phyloP scores from a whole-genome alignment of 1,140 invertebrate species.

The Dendrolimus kikuchii region DNA sequence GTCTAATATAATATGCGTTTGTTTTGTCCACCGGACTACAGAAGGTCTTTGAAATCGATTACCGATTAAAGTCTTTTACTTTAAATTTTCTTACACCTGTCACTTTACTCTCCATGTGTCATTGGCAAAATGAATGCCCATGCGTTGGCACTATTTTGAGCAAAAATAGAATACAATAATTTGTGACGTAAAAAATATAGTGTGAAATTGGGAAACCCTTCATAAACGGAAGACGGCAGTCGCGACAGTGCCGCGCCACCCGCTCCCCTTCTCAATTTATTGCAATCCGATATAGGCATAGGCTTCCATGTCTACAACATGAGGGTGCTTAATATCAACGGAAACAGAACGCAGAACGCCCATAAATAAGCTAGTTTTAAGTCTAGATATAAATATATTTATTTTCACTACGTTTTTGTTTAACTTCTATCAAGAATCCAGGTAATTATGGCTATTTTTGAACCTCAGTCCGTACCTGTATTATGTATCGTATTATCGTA shows the following conservation, averaged over 20 bases:
- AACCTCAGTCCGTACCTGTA: too few species aligned
- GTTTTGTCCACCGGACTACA: too few species aligned
- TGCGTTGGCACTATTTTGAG: neutral
- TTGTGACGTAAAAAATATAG: neutral
- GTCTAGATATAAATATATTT: neutral
- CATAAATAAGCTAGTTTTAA: neutral
- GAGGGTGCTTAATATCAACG: neutral
- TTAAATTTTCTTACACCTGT: too few species aligned
- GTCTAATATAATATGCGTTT: too few species aligned
- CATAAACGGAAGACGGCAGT: slow-evolving; percentile 46
- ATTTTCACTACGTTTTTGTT: neutral
- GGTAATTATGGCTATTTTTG: neutral
- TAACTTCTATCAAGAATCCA: too few species aligned
- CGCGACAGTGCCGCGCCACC: slow-evolving; percentile 20
- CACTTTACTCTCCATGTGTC: neutral
- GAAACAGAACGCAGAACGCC: neutral
- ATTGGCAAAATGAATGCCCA: neutral
- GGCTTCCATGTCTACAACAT: slow-evolving; percentile 4
- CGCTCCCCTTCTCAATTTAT: slow-evolving; percentile 48
- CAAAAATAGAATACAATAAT: neutral
- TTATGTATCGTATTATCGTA: too few species aligned
- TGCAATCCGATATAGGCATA: slow-evolving; percentile 47
- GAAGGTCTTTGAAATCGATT: too few species aligned
- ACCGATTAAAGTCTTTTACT: too few species aligned
- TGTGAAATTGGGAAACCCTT: slow-evolving; percentile 26